phyloP scores from a whole-genome alignment of 2,797 vertebrate species.

The Phalloptychus januarius region DNA sequence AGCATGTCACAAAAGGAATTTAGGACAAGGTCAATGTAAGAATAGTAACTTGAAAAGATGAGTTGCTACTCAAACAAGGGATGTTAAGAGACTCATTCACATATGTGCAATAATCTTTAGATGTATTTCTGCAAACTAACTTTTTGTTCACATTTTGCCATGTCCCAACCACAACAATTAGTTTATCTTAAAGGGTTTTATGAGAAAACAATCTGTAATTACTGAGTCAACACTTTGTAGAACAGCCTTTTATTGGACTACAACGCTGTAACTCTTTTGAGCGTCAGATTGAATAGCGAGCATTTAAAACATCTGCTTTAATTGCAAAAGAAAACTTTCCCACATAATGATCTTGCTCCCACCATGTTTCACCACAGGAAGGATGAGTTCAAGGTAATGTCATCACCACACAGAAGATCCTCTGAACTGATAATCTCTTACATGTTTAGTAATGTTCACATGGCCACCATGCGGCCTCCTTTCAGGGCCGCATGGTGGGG shows the following conservation, averaged over 20 bases:
- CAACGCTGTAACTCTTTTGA: background rate
- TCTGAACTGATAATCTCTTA: background rate
- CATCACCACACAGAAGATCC: background rate
- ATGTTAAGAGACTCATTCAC: background rate
- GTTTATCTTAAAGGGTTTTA: background rate
- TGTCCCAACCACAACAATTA: no score
- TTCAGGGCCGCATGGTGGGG: background rate
- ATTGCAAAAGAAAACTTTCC: background rate
- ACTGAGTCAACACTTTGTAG: background rate
- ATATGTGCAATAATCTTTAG: background rate
- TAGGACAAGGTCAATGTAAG: constrained; percentile 2
- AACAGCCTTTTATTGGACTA: background rate
- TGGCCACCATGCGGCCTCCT: background rate
- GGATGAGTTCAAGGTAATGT: background rate
- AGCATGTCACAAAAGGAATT: background rate
- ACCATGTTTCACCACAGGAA: background rate
- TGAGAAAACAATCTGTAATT: background rate
- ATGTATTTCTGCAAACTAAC: background rate
- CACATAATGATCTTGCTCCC: background rate
- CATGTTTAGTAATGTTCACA: background rate
- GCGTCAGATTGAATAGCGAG: background rate
- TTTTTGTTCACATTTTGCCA: background rate
- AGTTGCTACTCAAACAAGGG: background rate
- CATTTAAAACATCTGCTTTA: background rate
- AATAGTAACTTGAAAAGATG: background rate